Percentiles rank a stretch among this genome's conserved stretches.
Evolutionary conservation across 2,888 invertebrate genomes (phyloP).

Genomic region (Lapara coniferarum): DNA sequence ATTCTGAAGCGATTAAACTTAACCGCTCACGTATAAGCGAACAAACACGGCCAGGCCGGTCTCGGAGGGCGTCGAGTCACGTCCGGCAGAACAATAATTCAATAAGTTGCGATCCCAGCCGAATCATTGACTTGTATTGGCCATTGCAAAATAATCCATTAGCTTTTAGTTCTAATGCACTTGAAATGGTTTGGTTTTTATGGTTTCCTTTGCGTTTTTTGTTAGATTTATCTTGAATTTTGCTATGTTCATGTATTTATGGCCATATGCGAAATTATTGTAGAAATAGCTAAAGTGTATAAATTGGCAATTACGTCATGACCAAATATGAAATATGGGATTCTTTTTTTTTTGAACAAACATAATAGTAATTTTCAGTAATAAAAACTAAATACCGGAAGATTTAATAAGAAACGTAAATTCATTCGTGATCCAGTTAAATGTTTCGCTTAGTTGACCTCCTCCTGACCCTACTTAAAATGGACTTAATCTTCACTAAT

Average conservation of each 20-base stretch:
- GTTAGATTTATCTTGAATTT: no score
- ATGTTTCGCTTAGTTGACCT: slow-evolving; percentile 1
- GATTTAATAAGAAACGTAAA: neutral
- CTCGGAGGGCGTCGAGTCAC: slow-evolving; percentile 60
- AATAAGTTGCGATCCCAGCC: slow-evolving; percentile 69
- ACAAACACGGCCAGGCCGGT: slow-evolving; percentile 69
- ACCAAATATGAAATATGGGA: no score
- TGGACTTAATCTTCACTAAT: slow-evolving; percentile 4
- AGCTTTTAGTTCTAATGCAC: neutral
- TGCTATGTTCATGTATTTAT: no score
- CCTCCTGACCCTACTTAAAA: slow-evolving; percentile 4
- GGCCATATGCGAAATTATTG: no score
- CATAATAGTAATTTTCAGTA: no score
- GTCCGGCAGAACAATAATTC: slow-evolving; percentile 69
- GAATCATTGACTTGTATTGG: slow-evolving; percentile 53
- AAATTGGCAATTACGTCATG: no score
- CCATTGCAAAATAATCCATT: slow-evolving; percentile 12
- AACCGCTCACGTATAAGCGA: slow-evolving; percentile 69
- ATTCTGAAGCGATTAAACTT: slow-evolving; percentile 71
- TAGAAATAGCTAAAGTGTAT: no score
- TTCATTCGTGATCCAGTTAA: neutral
- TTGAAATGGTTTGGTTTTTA: neutral
- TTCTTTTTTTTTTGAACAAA: no score
- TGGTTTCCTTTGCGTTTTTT: no score
- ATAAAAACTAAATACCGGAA: neutral